Evolutionary conservation across 2,888 invertebrate genomes (phyloP).

Genomic region (Philopedon plagiatum): DNA sequence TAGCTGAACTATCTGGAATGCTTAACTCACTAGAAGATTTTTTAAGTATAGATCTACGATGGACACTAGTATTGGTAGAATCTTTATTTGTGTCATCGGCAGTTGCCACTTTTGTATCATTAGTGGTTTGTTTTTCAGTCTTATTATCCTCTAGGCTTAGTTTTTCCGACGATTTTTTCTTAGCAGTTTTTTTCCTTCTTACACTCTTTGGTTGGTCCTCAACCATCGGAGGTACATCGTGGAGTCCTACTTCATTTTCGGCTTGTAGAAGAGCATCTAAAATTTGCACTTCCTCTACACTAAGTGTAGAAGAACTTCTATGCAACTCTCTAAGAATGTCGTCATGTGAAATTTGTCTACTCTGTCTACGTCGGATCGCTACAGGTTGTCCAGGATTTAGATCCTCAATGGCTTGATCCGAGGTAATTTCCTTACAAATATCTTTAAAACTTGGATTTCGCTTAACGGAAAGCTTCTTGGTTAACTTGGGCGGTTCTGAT

Average conservation of each 20-base stretch:
- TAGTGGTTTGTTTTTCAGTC: slow-evolving; percentile 14
- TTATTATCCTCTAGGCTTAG: slow-evolving; percentile 32
- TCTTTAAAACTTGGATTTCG: slow-evolving; percentile 71
- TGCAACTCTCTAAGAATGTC: slow-evolving; percentile 66
- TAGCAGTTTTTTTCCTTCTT: slow-evolving; percentile 62
- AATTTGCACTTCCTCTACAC: slow-evolving; percentile 72
- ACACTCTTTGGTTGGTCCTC: slow-evolving; percentile 46
- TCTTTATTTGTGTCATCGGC: background rate
- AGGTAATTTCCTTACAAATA: slow-evolving; percentile 72
- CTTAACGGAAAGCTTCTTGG: slow-evolving; percentile 51
- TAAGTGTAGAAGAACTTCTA: slow-evolving; percentile 73
- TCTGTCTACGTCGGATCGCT: slow-evolving; percentile 66
- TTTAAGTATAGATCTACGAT: slow-evolving; percentile 15
- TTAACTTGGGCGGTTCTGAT: slow-evolving; percentile 55
- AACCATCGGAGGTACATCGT: slow-evolving; percentile 30
- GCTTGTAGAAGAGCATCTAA: slow-evolving; percentile 65
- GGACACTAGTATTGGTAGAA: background rate
- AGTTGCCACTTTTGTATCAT: background rate
- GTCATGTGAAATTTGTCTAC: slow-evolving; percentile 62
- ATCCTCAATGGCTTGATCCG: slow-evolving; percentile 71
- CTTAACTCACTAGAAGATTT: slow-evolving; percentile 20
- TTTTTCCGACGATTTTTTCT: slow-evolving; percentile 61
- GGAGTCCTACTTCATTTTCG: slow-evolving; percentile 44
- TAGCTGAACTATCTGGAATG: slow-evolving; percentile 15
- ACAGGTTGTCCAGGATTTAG: slow-evolving; percentile 71